Conservation (phyloP, 1,140 invertebrate genomes). For the Ptiloglossa arizonensis region DNA sequence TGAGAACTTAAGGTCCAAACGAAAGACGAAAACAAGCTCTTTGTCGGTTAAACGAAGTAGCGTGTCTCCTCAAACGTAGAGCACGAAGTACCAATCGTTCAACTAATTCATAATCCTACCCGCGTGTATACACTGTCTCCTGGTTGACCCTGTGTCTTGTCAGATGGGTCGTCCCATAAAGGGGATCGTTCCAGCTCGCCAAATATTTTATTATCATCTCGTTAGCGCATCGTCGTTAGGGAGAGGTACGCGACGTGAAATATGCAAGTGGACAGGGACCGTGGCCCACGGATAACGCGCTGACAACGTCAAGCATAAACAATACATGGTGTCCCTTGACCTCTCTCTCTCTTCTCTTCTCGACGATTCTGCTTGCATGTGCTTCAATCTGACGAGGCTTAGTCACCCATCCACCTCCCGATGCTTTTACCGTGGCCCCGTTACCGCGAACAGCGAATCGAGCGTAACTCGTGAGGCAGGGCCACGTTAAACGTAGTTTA, state of each 20-base stretch:
- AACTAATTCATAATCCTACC: constrained; percentile 24
- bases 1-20: background rate
- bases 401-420: too few species aligned
- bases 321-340: constrained; percentile 71
- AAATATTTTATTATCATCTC: constrained; percentile 75
- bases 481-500: constrained; percentile 37
- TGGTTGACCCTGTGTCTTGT: constrained; percentile 2
- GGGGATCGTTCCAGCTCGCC: constrained; percentile 38
- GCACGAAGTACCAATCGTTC: constrained; percentile 8
- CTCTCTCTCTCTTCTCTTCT: constrained; percentile 23
- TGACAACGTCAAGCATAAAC: constrained; percentile 66
- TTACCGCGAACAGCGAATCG: constrained; percentile 33
- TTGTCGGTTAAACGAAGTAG: background rate
- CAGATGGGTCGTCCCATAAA: constrained; percentile 18
- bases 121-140: constrained; percentile 8
- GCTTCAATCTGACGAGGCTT: constrained; percentile 15
- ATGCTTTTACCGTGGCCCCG: constrained; percentile 2
- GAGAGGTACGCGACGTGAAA: constrained; percentile 60
- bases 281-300: constrained; percentile 56
- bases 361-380: constrained; percentile 4
- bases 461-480: constrained; percentile 17
- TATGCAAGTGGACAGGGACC: constrained; percentile 64
- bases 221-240: constrained; percentile 71
- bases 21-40: background rate
- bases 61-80: background rate